Conservation (phyloP, 2,797 vertebrate species). For the Momotus momota region DNA sequence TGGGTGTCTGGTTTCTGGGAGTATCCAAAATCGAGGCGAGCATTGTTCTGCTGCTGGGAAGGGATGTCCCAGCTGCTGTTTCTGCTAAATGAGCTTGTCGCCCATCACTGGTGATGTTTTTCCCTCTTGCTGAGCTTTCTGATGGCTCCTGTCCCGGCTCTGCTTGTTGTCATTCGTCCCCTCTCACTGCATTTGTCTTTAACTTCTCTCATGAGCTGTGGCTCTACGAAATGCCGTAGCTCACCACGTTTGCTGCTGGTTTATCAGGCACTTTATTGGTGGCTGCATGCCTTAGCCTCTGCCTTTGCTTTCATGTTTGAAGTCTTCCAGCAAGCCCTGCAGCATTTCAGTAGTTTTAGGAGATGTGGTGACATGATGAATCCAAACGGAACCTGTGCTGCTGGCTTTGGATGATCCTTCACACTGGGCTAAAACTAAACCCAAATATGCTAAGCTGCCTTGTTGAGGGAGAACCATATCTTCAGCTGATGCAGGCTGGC, state of each 20-base stretch:
- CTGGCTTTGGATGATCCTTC: neutral
- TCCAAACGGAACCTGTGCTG: neutral
- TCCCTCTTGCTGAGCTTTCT: neutral
- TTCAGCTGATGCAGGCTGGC: neutral
- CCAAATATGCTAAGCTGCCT: neutral
- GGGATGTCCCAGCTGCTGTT: neutral
- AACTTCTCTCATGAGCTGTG: neutral
- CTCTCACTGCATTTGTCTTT: neutral
- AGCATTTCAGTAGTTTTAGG: neutral
- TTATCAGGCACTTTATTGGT: neutral
- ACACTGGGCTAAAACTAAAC: neutral
- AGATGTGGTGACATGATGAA: neutral
- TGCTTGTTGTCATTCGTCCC: rapidly evolving
- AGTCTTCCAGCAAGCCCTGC: neutral
- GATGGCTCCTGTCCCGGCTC: neutral
- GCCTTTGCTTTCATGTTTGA: neutral
- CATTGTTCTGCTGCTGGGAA: neutral
- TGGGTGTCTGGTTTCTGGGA: neutral
- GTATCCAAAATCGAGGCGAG: neutral
- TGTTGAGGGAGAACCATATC: rapidly evolving
- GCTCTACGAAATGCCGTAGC: neutral
- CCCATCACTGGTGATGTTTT: neutral
- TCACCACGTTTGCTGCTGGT: neutral
- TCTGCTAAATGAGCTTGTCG: rapidly evolving
- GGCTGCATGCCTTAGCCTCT: neutral